Evolutionary conservation across 2,797 vertebrate genomes (phyloP).

Genomic region (Chloroceryle amazona): DNA sequence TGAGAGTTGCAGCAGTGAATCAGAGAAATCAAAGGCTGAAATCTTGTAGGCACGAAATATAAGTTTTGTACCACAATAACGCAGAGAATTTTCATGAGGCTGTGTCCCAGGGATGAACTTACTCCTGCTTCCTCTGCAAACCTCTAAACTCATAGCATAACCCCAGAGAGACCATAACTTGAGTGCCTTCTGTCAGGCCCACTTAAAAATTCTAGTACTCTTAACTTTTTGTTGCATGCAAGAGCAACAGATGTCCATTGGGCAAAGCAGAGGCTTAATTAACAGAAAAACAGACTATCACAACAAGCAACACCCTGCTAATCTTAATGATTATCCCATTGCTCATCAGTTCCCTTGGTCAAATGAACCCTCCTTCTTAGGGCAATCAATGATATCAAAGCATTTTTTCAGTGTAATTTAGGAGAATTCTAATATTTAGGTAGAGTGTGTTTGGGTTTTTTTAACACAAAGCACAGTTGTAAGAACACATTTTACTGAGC

Average conservation of each 20-base stretch:
- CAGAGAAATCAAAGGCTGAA: neutral
- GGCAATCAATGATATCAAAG: neutral
- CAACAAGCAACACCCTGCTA: neutral
- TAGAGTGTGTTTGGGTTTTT: rapidly evolving
- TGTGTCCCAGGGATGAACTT: neutral
- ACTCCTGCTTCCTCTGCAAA: neutral
- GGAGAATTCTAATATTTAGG: neutral
- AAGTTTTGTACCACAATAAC: neutral
- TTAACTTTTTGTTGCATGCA: neutral
- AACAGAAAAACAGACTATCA: neutral
- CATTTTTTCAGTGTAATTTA: neutral
- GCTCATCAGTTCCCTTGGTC: neutral
- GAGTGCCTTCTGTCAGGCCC: neutral
- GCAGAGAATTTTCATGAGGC: neutral
- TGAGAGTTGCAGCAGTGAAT: neutral
- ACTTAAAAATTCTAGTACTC: neutral
- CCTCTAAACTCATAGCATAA: neutral
- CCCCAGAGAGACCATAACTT: neutral
- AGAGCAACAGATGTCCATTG: neutral
- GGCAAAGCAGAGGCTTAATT: neutral
- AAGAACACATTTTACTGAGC: neutral
- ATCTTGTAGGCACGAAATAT: neutral
- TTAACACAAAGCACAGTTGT: neutral
- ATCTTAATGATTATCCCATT: neutral
- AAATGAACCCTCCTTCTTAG: neutral